A percentile compares a stretch with the other conserved stretches of the same genome.
These are phyloP conservation scores for Furcula furcula DNA, from an alignment of 2,888 invertebrate genomes.

Conservation along the genomic window DNA sequence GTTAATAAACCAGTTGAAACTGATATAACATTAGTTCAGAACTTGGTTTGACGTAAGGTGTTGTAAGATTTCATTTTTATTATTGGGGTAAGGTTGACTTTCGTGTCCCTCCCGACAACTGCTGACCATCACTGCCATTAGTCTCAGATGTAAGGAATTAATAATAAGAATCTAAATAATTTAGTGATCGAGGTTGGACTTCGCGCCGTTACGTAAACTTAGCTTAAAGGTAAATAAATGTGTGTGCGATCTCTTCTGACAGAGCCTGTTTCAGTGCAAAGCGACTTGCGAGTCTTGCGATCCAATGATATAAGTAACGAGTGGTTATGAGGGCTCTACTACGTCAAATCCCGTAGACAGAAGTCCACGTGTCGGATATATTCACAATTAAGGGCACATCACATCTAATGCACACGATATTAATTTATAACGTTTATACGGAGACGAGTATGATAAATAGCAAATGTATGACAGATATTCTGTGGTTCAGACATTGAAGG, in stretches of 20 bases:
- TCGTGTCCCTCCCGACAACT: slow-evolving; percentile 64
- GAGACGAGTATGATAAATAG: slow-evolving; percentile 39
- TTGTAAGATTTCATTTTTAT: slow-evolving; percentile 46
- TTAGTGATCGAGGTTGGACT: slow-evolving; percentile 41
- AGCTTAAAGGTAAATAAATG: slow-evolving; percentile 20
- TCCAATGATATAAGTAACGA: not conserved
- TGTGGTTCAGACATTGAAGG: too few relatives aligned
- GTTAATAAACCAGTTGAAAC: slow-evolving; percentile 27
- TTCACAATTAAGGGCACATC: slow-evolving; percentile 21
- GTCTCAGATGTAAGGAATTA: slow-evolving; percentile 51
- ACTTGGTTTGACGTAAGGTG: slow-evolving; percentile 34
- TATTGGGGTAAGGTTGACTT: slow-evolving; percentile 54
- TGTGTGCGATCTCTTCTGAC: slow-evolving; percentile 16
- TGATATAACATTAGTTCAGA: slow-evolving; percentile 40
- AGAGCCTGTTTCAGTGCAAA: slow-evolving; percentile 71
- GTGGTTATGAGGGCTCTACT: not conserved
- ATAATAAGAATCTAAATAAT: slow-evolving; percentile 41
- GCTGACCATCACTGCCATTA: slow-evolving; percentile 76
- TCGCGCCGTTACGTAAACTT: slow-evolving; percentile 15
- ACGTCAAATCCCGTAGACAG: too few relatives aligned
- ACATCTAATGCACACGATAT: slow-evolving; percentile 21
- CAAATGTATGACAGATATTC: too few relatives aligned
- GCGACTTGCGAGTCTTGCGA: slow-evolving; percentile 28
- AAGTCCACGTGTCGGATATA: slow-evolving; percentile 14
- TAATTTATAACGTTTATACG: slow-evolving; percentile 12